Base-by-base conservation (phyloP, 2,113 vertebrate species). In the Actenoides lindsayi region DNA sequence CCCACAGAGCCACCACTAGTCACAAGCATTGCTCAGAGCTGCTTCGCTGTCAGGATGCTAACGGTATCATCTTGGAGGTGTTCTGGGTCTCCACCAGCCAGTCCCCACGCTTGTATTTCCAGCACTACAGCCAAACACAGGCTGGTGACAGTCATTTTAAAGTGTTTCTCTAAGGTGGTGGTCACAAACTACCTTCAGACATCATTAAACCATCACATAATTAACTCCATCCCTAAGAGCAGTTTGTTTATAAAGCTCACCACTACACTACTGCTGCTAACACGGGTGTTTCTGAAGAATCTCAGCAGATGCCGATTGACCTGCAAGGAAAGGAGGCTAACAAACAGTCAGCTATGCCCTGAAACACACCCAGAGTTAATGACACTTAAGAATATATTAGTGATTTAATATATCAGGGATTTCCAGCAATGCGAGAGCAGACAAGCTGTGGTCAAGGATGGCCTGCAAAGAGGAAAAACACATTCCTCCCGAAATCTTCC, bases 391-490 rank as follows among this genome's bases (percentile, higher is more conserved):
- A 78, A 89, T 16, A 51, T 11, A 73, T 89, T 75, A 54, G 50
- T 30, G 56, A 74, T 37, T 37, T 37, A 78, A 89, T 16, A 51
- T 11, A 73, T 89, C 73, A 54, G 50, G 28, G 56, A 74, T 93
- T 91, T 90, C 71, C 10, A 23, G 62, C 69, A 70, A 90, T 42
- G 83, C 67, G 18, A 73, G 73, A 80, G 73, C 6, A 44, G 77
- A 33, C 30, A 89, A 64, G 42, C 65, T 82, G 48, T 4, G 5
- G 57, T 51, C 84, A 75, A 69, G 54, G 89, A 84, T 82, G 94
- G 90, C 71, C 87, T 57, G 25, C 69, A 95, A 89, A 48, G 83
- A 87, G 75, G 89, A 10, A 62, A 96, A 96, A 97, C 64, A 68
- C 51, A 30, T 91, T 83, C 84, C 95, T 94, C 51, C 85, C 73